Evolutionary conservation across 2,888 invertebrate species (phyloP).

Genomic region (Lepidochitona cinerea): DNA sequence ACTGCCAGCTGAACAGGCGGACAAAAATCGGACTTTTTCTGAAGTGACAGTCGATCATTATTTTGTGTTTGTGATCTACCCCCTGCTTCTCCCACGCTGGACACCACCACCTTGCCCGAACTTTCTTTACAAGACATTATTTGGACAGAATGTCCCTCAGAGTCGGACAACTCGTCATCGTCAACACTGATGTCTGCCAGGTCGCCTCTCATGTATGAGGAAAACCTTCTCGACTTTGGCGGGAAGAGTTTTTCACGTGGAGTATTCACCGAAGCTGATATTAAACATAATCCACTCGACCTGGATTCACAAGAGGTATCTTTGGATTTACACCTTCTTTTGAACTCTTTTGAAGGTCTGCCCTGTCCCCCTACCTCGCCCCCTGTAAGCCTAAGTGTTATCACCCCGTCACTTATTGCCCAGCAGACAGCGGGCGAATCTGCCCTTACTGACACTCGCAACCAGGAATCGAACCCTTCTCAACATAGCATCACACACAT

Average conservation of each 20-base stretch:
- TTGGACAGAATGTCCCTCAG: no score
- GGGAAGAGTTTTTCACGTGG: conserved; percentile 14
- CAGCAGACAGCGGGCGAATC: no score
- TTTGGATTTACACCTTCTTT: neutral
- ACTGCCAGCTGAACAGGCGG: neutral
- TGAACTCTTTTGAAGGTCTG: no score
- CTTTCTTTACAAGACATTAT: conserved; percentile 41
- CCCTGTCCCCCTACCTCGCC: no score
- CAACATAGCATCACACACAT: neutral
- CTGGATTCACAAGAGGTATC: conserved; percentile 75
- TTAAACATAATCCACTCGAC: conserved; percentile 77
- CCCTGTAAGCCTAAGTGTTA: no score
- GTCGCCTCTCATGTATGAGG: conserved; percentile 45
- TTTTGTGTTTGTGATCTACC: neutral
- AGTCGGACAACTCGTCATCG: conserved; percentile 35
- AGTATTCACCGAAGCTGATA: conserved; percentile 5
- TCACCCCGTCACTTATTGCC: no score
- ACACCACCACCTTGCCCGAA: conserved; percentile 25
- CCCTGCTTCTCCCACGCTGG: neutral
- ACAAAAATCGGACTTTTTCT: neutral
- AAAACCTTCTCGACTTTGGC: conserved; percentile 25
- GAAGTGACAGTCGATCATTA: neutral
- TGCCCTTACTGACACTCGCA: no score
- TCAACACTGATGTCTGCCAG: no score
- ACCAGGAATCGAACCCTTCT: neutral